These are phyloP conservation scores for Chloebia gouldiae DNA, from an alignment of 2,113 vertebrate genomes.

Conservation along the genomic window DNA sequence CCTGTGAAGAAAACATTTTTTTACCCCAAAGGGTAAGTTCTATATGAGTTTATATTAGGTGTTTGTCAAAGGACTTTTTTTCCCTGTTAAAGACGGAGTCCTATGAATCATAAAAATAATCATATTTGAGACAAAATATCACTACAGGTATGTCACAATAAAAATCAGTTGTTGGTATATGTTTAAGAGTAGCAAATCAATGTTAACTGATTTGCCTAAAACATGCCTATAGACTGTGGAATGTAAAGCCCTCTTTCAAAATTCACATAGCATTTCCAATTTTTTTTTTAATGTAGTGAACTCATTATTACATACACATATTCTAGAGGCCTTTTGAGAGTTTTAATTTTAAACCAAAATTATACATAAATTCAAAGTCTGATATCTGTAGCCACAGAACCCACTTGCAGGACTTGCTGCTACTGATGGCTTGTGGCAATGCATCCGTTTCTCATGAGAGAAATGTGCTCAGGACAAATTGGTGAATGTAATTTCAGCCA, in stretches of 20 bases:
- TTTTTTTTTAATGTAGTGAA: not conserved
- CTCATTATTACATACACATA: not conserved
- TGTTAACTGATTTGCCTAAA: not conserved
- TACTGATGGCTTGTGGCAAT: not conserved
- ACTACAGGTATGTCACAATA: not conserved
- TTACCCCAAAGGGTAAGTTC: not conserved
- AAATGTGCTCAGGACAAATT: slow-evolving; percentile 1
- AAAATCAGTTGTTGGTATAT: not conserved
- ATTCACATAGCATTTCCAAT: not conserved
- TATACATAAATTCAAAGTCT: not conserved
- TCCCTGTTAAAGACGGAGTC: not conserved
- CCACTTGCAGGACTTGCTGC: not conserved
- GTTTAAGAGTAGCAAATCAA: not conserved
- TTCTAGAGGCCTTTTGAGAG: not conserved
- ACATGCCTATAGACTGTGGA: not conserved
- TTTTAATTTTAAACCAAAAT: slow-evolving; percentile 29
- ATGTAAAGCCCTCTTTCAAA: not conserved
- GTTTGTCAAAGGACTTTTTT: not conserved
- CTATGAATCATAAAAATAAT: not conserved
- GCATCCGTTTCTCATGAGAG: not conserved
- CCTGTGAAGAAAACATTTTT: not conserved
- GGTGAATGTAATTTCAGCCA: not conserved
- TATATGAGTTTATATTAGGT: not conserved
- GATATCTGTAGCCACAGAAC: not conserved
- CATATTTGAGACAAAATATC: not conserved